Evolutionary conservation across 2,888 invertebrate species (phyloP).

Genomic region (Temnothorax unifasciatus): DNA sequence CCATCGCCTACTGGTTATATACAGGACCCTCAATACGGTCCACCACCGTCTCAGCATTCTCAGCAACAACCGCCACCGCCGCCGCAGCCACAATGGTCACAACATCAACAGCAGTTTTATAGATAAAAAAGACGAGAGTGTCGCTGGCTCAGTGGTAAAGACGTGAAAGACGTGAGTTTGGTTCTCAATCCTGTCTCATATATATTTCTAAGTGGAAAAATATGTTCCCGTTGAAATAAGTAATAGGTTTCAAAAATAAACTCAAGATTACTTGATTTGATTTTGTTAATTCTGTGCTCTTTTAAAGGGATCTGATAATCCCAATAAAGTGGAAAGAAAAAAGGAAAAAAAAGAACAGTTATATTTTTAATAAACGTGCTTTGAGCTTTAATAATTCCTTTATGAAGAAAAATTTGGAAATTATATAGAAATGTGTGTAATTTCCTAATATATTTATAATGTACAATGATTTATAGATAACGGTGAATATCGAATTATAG

Average conservation of each 20-base stretch:
- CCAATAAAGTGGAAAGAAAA: neutral
- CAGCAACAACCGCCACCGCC: slow-evolving; percentile 84
- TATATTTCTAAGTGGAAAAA: slow-evolving; percentile 4
- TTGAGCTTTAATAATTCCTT: neutral
- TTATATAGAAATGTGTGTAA: slow-evolving; percentile 5
- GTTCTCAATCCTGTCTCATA: neutral
- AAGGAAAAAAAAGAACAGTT: neutral
- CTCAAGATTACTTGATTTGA: neutral
- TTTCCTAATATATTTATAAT: slow-evolving; percentile 2
- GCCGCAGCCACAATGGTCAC: slow-evolving; percentile 85
- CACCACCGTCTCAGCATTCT: slow-evolving; percentile 85
- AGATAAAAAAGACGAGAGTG: slow-evolving; percentile 85
- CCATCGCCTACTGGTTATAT: slow-evolving; percentile 82
- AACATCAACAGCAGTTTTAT: slow-evolving; percentile 89
- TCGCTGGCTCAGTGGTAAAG: neutral
- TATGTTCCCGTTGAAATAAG: neutral
- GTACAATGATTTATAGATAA: slow-evolving; percentile 3
- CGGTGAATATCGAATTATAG: neutral
- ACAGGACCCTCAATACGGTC: slow-evolving; percentile 83
- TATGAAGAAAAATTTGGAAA: neutral
- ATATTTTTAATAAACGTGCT: neutral
- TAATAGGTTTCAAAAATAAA: neutral
- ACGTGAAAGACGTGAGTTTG: neutral
- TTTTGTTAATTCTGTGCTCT: neutral
- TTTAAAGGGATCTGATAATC: neutral